Conservation (phyloP, 2,888 invertebrate species). For the Vesta saturnalis region DNA sequence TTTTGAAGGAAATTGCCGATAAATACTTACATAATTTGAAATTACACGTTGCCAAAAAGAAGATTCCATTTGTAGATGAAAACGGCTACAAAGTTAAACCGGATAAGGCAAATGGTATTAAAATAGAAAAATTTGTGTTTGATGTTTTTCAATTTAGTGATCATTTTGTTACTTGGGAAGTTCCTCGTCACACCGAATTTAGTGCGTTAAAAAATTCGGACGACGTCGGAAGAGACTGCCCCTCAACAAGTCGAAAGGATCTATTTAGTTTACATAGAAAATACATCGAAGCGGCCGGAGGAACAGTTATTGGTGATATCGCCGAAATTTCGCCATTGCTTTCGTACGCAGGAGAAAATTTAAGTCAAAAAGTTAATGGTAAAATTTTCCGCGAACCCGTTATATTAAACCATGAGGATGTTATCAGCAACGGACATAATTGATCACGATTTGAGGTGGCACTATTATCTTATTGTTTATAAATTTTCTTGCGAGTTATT, state of each 20-base stretch:
- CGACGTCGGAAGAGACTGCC: constrained; percentile 87
- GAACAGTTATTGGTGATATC: constrained; percentile 72
- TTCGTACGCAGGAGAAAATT: constrained; percentile 90
- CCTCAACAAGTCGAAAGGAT: constrained; percentile 84
- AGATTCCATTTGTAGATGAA: constrained; percentile 86
- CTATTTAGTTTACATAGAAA: constrained; percentile 80
- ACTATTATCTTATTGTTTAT: background rate
- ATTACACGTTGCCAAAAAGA: constrained; percentile 96
- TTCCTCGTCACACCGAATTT: constrained; percentile 91
- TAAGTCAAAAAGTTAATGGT: constrained; percentile 60
- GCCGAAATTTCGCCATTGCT: constrained; percentile 93
- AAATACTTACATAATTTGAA: constrained; percentile 80
- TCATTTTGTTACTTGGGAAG: constrained; percentile 93
- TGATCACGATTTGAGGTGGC: background rate
- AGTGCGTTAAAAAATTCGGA: constrained; percentile 97
- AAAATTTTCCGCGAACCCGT: constrained; percentile 38
- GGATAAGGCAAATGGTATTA: constrained; percentile 90
- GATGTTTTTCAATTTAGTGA: constrained; percentile 96
- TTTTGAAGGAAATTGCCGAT: constrained; percentile 78
- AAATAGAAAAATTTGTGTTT: constrained; percentile 99
- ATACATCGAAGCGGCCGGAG: constrained; percentile 85
- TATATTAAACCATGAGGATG: constrained; percentile 10
- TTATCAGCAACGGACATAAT: constrained; percentile 21
- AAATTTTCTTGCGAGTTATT: background rate
- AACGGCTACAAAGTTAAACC: constrained; percentile 79